Base-by-base conservation (phyloP, 2,888 invertebrate genomes). In the Tridacna crocea region DNA sequence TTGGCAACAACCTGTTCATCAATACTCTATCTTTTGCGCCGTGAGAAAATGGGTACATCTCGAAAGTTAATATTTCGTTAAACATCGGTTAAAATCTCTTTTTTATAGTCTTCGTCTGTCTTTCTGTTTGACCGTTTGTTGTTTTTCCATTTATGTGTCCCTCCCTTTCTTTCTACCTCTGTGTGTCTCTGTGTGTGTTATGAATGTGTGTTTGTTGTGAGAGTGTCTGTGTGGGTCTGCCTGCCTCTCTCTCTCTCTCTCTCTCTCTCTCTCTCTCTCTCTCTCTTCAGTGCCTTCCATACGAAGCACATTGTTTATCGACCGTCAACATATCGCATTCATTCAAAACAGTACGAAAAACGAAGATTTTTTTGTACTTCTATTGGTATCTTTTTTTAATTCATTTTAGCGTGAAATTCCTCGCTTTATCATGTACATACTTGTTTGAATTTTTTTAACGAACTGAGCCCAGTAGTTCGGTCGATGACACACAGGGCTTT, bases 1-100 rank as follows among this genome's bases (percentile, higher is more conserved):
- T 26, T 61, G 61, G 61, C 61, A 61, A 61, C 61, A 61, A 61
- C 61, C 61, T 61, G 61, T 61, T 61, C 61, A 61, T 61, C 61
- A 61, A 61, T 61, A 61, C 26, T n/a, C 1, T 19, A 61, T 13
- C 26, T 22, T 61, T n/a, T 2, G 10, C 61, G 22, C 13, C 24
- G 61, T 10, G 58, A 58, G 26, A 61, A 61, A 22, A 26, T 10
- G 61, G 61, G 26, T n/a, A 19, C 24, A 61, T 22, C 2, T 3
- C 13, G 24, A 19, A 55, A 15, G 10, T 55, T 3, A 19, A 55
- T 10, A 11, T 55, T 55, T 15, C 19, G 19, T 55, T 55, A 11
- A 10, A 55, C 55, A 55, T 36, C 8, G 36, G 36, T 36, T 36
- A 19, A 15, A 19, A 15, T 10, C 55, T 55, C 55, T 55, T 19